Evolutionary conservation across 2,888 invertebrate species (phyloP).

Genomic region (Pemphredon lugubris): DNA sequence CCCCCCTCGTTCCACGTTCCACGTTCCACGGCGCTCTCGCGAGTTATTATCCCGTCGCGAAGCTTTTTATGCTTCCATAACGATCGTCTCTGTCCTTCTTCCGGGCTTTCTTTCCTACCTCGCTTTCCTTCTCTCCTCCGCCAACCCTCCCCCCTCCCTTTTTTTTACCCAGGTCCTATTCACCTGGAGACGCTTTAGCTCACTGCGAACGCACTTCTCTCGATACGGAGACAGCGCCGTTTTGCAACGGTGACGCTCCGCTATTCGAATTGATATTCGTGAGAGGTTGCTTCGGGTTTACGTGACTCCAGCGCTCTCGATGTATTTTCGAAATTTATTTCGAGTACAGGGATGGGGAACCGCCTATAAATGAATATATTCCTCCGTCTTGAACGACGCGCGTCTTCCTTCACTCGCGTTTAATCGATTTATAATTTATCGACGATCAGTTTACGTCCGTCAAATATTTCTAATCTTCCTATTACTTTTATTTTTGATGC

Average conservation of each 20-base stretch:
- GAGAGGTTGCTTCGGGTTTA: background rate
- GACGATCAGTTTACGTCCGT: too few relatives aligned
- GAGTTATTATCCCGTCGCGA: slow-evolving; percentile 53
- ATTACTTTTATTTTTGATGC: too few relatives aligned
- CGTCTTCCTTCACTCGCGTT: too few relatives aligned
- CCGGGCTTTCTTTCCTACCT: slow-evolving; percentile 37
- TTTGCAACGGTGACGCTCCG: background rate
- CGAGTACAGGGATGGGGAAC: background rate
- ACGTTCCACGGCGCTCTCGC: slow-evolving; percentile 28
- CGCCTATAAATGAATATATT: too few relatives aligned
- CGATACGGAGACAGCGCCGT: background rate
- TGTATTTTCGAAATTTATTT: background rate
- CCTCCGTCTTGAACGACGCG: too few relatives aligned
- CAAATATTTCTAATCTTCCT: too few relatives aligned
- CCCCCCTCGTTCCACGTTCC: too few relatives aligned
- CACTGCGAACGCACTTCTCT: background rate
- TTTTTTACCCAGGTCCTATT: slow-evolving; percentile 36
- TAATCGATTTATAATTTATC: too few relatives aligned
- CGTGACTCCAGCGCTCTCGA: background rate
- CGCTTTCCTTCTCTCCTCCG: slow-evolving; percentile 15
- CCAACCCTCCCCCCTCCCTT: background rate
- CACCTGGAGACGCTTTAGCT: slow-evolving; percentile 23
- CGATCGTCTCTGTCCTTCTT: slow-evolving; percentile 34
- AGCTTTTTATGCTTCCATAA: slow-evolving; percentile 53
- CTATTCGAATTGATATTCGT: background rate